phyloP scores from a whole-genome alignment of 2,113 vertebrate genomes.

The Macrotis lagotis region DNA sequence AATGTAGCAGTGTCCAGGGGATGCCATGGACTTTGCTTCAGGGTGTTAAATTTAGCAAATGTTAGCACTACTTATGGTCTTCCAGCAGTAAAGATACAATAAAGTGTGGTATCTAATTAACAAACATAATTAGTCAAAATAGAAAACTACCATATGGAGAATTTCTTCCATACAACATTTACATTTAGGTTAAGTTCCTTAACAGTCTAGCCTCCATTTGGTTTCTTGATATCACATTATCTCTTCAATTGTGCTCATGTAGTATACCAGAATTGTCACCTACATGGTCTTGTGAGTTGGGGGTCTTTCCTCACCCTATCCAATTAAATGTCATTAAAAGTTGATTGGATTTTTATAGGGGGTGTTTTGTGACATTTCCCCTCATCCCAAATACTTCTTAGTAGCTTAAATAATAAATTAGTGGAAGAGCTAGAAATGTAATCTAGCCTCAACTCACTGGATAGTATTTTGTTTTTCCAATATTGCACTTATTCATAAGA shows the following conservation, averaged over 20 bases:
- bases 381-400: neutral
- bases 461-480: slow-evolving; percentile 18
- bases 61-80: neutral
- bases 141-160: neutral
- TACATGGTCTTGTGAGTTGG: neutral
- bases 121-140: neutral
- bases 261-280: neutral
- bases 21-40: neutral
- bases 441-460: neutral
- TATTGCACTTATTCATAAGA: slow-evolving; percentile 36
- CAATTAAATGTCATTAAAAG: neutral
- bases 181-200: neutral
- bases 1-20: neutral
- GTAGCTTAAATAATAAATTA: neutral
- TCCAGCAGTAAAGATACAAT: neutral
- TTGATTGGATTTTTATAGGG: neutral
- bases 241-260: neutral
- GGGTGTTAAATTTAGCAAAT: neutral
- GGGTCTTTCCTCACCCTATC: neutral
- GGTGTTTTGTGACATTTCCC: neutral
- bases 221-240: neutral
- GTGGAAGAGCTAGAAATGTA: neutral
- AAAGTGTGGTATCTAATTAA: neutral
- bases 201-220: neutral
- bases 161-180: neutral